phyloP scores from a whole-genome alignment of 2,797 vertebrate species.

The Scolopax rusticola region DNA sequence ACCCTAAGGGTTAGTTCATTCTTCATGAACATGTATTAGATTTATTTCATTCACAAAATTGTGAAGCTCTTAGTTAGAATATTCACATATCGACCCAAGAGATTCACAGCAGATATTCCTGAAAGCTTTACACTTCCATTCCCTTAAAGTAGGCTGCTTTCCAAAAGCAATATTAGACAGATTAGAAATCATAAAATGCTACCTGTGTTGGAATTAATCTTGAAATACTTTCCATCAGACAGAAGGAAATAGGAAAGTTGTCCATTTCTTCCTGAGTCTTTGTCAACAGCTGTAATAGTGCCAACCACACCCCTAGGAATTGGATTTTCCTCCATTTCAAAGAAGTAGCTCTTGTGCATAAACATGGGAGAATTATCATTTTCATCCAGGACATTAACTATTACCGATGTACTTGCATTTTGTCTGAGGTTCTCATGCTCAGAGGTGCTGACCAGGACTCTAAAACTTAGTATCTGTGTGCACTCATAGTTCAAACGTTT shows the following conservation, averaged over 20 bases:
- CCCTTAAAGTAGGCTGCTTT: neutral
- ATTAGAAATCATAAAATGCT: slow-evolving; percentile 52
- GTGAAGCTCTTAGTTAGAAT: neutral
- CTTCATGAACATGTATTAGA: neutral
- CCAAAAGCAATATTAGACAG: slow-evolving; percentile 12
- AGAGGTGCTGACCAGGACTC: slow-evolving; percentile 76
- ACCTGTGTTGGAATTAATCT: slow-evolving; percentile 94
- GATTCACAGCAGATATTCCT: neutral
- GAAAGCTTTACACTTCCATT: neutral
- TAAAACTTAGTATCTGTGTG: slow-evolving; percentile 78
- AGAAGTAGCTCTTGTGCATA: slow-evolving; percentile 82
- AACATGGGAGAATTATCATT: slow-evolving; percentile 91
- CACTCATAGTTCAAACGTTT: slow-evolving; percentile 87
- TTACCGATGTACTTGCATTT: slow-evolving; percentile 83
- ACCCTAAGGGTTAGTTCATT: neutral
- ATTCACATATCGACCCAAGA: neutral
- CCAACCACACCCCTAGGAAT: slow-evolving; percentile 86
- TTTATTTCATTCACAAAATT: neutral
- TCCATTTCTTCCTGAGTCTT: slow-evolving; percentile 89
- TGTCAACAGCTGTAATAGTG: slow-evolving; percentile 84
- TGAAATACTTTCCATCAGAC: slow-evolving; percentile 92
- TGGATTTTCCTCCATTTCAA: slow-evolving; percentile 85
- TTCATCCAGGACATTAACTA: slow-evolving; percentile 88
- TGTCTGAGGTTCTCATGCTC: slow-evolving; percentile 17
- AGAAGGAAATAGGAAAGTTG: slow-evolving; percentile 92